phyloP scores from a whole-genome alignment of 2,888 invertebrate genomes.

The Creontiades dilutus region DNA sequence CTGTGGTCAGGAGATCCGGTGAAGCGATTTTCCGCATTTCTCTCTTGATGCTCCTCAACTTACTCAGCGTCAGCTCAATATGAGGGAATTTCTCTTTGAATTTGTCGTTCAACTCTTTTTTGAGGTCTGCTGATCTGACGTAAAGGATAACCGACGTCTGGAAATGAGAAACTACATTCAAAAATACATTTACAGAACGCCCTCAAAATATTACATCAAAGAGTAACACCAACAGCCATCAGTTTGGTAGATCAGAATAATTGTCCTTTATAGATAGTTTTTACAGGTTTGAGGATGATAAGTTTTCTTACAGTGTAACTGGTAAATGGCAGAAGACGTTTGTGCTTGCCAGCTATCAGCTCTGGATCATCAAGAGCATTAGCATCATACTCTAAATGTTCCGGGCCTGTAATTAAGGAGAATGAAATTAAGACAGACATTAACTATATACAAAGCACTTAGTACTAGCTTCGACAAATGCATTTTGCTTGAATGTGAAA shows the following conservation, averaged over 20 bases:
- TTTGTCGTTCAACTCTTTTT: conserved; percentile 98
- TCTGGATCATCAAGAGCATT: conserved; percentile 96
- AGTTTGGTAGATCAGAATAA: no score
- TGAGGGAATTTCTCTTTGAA: conserved; percentile 96
- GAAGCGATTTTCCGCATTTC: conserved; percentile 96
- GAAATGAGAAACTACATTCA: conserved; percentile 18
- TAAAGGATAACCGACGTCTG: conserved; percentile 97
- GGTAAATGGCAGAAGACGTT: conserved; percentile 91
- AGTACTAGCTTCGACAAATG: no score
- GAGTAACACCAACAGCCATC: no score
- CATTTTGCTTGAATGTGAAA: no score
- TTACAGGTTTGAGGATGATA: neutral
- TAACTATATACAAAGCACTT: no score
- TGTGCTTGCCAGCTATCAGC: conserved; percentile 92
- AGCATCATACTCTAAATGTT: conserved; percentile 84
- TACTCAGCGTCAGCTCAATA: conserved; percentile 95
- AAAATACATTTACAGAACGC: no score
- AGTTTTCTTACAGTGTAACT: conserved; percentile 85
- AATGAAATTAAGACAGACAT: no score
- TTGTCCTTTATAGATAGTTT: no score
- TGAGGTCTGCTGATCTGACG: conserved; percentile 95
- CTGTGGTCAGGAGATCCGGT: conserved; percentile 93
- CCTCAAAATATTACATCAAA: no score
- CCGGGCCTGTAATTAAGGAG: conserved; percentile 46
- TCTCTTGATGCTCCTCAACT: conserved; percentile 95